Conservation (phyloP, 2,113 vertebrate genomes). For the Misgurnus anguillicaudatus region DNA sequence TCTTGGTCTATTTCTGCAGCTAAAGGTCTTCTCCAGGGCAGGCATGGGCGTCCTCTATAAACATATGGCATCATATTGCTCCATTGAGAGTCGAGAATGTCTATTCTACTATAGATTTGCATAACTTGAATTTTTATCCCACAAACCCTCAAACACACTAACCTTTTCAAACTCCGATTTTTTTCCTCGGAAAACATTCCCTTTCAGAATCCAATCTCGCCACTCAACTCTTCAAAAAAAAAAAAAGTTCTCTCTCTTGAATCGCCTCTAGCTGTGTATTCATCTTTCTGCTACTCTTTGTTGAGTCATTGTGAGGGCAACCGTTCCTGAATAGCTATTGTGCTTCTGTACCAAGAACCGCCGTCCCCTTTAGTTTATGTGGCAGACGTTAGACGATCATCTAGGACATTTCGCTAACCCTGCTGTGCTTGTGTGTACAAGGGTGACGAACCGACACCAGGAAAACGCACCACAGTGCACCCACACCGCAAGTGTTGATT, state of each 20-base stretch:
- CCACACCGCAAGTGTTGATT: slow-evolving; percentile 7
- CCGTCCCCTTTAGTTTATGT: slow-evolving; percentile 59
- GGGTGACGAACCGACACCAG: slow-evolving; percentile 12
- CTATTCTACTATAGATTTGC: slow-evolving; percentile 6
- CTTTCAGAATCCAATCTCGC: background rate
- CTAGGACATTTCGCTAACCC: slow-evolving; percentile 8
- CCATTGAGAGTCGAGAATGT: slow-evolving; percentile 2
- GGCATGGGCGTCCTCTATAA: slow-evolving; percentile 23
- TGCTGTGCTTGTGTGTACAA: slow-evolving; percentile 28
- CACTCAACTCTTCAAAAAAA: background rate
- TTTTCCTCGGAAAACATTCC: background rate
- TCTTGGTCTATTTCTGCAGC: slow-evolving; percentile 36
- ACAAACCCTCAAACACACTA: background rate
- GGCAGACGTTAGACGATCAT: slow-evolving; percentile 29
- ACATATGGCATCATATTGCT: background rate
- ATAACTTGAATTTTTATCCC: background rate
- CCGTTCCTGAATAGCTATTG: slow-evolving; percentile 63
- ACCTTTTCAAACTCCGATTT: background rate
- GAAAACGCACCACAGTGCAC: background rate
- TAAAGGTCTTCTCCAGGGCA: slow-evolving; percentile 16
- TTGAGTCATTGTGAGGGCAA: slow-evolving; percentile 57
- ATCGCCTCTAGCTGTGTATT: slow-evolving; percentile 25
- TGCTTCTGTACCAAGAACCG: slow-evolving; percentile 68
- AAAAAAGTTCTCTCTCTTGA: slow-evolving; percentile 26
- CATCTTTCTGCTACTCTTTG: slow-evolving; percentile 32